Evolutionary conservation across 2,113 vertebrate genomes (phyloP).

Genomic region (Maccullochella peelii): DNA sequence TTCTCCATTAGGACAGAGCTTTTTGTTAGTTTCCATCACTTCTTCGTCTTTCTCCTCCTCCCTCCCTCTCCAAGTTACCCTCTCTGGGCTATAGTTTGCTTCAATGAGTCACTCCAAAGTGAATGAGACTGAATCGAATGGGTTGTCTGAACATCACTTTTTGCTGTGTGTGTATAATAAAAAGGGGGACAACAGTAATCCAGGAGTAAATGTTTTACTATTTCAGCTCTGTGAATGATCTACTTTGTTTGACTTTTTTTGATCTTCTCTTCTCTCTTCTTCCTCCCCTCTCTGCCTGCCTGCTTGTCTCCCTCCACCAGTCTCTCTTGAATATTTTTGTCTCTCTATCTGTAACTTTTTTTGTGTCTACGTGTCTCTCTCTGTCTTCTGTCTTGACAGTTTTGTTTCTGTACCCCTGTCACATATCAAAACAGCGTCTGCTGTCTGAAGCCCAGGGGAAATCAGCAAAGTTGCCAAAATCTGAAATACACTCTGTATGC

Average conservation of each 20-base stretch:
- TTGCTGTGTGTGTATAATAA: neutral
- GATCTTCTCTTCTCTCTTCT: neutral
- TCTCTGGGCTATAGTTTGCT: slow-evolving; percentile 19
- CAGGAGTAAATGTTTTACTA: neutral
- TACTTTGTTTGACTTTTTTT: neutral
- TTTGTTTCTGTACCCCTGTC: slow-evolving; percentile 25
- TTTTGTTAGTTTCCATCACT: slow-evolving; percentile 22
- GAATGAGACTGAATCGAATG: neutral
- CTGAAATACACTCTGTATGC: slow-evolving; percentile 22
- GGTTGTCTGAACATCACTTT: neutral
- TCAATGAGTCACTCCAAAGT: neutral
- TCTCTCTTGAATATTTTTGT: neutral
- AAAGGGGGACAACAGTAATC: neutral
- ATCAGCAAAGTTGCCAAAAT: slow-evolving; percentile 43
- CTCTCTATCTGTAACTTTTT: neutral
- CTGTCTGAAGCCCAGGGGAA: slow-evolving; percentile 39
- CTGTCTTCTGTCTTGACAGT: slow-evolving; percentile 21
- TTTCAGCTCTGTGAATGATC: neutral
- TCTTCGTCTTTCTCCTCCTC: neutral
- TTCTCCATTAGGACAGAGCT: slow-evolving; percentile 11
- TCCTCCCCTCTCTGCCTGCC: neutral
- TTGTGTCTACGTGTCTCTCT: neutral
- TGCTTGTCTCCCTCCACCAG: neutral
- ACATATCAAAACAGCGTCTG: slow-evolving; percentile 35
- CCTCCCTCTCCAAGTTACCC: slow-evolving; percentile 13